phyloP scores from a whole-genome alignment of 2,888 invertebrate genomes.

The Pelosia muscerda region DNA sequence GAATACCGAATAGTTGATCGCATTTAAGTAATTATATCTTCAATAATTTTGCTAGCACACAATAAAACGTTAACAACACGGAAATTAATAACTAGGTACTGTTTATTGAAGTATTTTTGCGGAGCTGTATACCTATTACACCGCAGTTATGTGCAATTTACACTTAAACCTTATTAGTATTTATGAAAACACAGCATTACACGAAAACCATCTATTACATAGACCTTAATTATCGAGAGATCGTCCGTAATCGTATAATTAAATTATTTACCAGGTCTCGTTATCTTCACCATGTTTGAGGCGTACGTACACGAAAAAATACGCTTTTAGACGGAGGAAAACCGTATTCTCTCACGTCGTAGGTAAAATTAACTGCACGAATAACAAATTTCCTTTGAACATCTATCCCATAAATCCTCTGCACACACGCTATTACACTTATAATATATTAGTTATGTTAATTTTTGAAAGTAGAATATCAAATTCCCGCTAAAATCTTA shows the following conservation, averaged over 20 bases:
- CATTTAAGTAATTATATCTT: too few relatives aligned
- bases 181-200: constrained; percentile 20
- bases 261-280: constrained; percentile 9
- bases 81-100: too few relatives aligned
- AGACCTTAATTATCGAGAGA: constrained; percentile 6
- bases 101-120: too few relatives aligned
- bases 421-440: constrained; percentile 37
- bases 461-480: too few relatives aligned
- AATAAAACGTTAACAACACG: too few relatives aligned
- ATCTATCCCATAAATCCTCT: constrained; percentile 44
- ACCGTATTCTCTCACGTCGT: constrained; percentile 29
- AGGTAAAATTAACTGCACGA: constrained; percentile 37
- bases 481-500: constrained; percentile 20
- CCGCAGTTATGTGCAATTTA: constrained; percentile 23
- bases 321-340: constrained; percentile 21
- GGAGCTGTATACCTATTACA: too few relatives aligned
- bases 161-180: constrained; percentile 16
- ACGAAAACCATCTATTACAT: constrained; percentile 13
- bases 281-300: constrained; percentile 5
- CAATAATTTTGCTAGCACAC: too few relatives aligned
- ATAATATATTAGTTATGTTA: too few relatives aligned
- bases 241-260: constrained; percentile 13
- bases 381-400: constrained; percentile 39
- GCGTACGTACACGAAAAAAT: constrained; percentile 7
- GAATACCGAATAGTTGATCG: too few relatives aligned